phyloP scores from a whole-genome alignment of 2,113 vertebrate species.

The Stigmatopora nigra region DNA sequence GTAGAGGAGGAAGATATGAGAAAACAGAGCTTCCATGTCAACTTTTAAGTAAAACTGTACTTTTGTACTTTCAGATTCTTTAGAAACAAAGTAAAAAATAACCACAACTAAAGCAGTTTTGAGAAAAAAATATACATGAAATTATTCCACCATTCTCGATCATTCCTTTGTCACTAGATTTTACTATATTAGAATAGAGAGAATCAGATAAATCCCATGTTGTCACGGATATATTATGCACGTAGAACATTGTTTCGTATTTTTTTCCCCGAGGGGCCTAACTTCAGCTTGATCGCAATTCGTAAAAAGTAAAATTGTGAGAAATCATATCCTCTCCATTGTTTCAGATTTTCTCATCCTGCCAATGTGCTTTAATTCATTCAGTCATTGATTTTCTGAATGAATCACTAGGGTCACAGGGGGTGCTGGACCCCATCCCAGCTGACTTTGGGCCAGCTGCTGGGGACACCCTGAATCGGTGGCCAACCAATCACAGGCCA shows the following conservation, averaged over 20 bases:
- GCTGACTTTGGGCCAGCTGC: too few relatives aligned
- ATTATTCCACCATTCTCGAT: slow-evolving; percentile 10
- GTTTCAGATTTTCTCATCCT: slow-evolving; percentile 10
- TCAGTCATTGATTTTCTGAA: too few relatives aligned
- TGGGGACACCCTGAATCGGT: too few relatives aligned
- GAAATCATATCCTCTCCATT: slow-evolving; percentile 30
- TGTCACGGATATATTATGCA: slow-evolving; percentile 36
- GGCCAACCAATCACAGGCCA: too few relatives aligned
- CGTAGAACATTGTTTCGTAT: slow-evolving; percentile 27
- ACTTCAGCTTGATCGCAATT: slow-evolving; percentile 29
- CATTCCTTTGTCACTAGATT: slow-evolving; percentile 7
- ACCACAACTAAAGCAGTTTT: slow-evolving; percentile 5
- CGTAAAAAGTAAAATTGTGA: slow-evolving; percentile 22
- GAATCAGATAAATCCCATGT: slow-evolving; percentile 30
- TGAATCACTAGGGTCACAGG: too few relatives aligned
- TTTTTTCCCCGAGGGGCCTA: slow-evolving; percentile 17
- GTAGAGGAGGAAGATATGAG: too few relatives aligned
- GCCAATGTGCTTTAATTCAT: slow-evolving; percentile 12
- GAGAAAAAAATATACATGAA: slow-evolving; percentile 17
- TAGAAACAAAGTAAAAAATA: slow-evolving; percentile 12
- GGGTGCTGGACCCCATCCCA: too few relatives aligned
- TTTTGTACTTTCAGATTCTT: neutral
- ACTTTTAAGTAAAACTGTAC: neutral
- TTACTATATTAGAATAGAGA: slow-evolving; percentile 40
- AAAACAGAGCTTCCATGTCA: neutral